Base-by-base conservation (phyloP, 2,888 invertebrate genomes). In the Spatulosminthurus flaviceps region DNA sequence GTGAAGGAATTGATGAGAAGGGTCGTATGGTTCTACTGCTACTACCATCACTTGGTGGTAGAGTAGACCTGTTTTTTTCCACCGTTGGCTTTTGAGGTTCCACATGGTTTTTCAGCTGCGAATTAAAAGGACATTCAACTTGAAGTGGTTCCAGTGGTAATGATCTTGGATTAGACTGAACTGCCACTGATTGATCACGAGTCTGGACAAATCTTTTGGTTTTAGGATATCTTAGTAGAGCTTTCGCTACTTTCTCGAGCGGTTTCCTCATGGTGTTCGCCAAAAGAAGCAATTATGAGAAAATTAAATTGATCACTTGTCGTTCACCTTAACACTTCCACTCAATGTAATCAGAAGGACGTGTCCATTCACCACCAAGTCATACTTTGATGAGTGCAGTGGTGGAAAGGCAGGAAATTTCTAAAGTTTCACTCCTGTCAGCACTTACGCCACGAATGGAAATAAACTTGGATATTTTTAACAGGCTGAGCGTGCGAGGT, bases 1-100 rank as follows among this genome's bases (percentile, higher is more conserved):
- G 88, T 1, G 87, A 81, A 0, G 91, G 91, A 80, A 90, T 87
- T 77, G 87, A 86, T 26, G 81, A 80, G 51, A 79, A 84, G 16
- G 85, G 83, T 42, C 72, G 70, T 24, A 4, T 7, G 34, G 5
- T 34, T 70, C 64, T n/a, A 60, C 71, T 5, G 9, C 11, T 16
- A 4, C 21, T 13, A 21, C 7, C 19, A 19, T 60, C 60, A 60
- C 60, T 60, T 16, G 2, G 2, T 2, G 60, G n/a, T 16, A 60
- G 7, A 21, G n/a, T 7, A 21, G 19, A 21, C n/a, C 16, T 19
- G 21, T 60, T 60, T 19, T 21, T 5, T 60, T 19, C 60, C 16
- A 19, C 60, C 5, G 19, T 9, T 21, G 60, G 60, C 34, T 34
- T 34, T 21, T 60, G 4, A 13, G 19, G 19, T 4, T 19, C 21